phyloP scores from a whole-genome alignment of 1,140 invertebrate species.

The Branchinecta lynchi region DNA sequence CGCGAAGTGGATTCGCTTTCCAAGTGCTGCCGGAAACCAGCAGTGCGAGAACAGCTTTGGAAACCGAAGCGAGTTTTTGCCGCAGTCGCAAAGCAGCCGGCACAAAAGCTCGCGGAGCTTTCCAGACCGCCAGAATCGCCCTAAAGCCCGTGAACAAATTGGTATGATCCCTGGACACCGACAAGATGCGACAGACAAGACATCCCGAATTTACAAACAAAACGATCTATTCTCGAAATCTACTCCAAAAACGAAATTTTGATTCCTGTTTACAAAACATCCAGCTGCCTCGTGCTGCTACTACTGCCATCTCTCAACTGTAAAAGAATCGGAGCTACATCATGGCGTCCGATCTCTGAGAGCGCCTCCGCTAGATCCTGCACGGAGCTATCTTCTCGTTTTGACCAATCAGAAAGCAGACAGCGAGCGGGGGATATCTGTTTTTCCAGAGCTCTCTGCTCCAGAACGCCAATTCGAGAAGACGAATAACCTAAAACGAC shows the following conservation, averaged over 20 bases:
- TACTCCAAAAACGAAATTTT: constrained; percentile 2
- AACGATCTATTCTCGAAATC: neutral
- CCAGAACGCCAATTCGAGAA: constrained; percentile 18
- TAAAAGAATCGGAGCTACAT: constrained; percentile 15
- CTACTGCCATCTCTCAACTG: too few species aligned
- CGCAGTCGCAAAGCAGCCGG: too few species aligned
- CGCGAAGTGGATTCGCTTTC: too few species aligned
- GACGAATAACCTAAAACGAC: constrained; percentile 19
- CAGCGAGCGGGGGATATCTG: constrained; percentile 17
- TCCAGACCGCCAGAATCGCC: too few species aligned
- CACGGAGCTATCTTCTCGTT: constrained; percentile 19
- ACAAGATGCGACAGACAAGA: too few species aligned
- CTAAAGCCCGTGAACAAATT: too few species aligned
- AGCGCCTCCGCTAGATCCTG: constrained; percentile 15
- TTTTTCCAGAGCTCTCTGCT: constrained; percentile 20
- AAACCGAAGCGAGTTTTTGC: too few species aligned
- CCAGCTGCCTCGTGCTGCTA: too few species aligned
- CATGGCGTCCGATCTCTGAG: constrained; percentile 19
- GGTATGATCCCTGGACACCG: too few species aligned
- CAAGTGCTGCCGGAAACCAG: too few species aligned
- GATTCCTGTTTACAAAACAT: constrained; percentile 18
- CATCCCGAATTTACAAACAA: neutral
- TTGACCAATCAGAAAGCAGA: constrained; percentile 20
- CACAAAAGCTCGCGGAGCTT: too few species aligned
- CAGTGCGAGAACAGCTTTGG: too few species aligned